A percentile compares a stretch with the other conserved stretches of the same genome.
phyloP scores from a whole-genome alignment of 2,113 vertebrate genomes.

The Thalassarche chlororhynchos region DNA sequence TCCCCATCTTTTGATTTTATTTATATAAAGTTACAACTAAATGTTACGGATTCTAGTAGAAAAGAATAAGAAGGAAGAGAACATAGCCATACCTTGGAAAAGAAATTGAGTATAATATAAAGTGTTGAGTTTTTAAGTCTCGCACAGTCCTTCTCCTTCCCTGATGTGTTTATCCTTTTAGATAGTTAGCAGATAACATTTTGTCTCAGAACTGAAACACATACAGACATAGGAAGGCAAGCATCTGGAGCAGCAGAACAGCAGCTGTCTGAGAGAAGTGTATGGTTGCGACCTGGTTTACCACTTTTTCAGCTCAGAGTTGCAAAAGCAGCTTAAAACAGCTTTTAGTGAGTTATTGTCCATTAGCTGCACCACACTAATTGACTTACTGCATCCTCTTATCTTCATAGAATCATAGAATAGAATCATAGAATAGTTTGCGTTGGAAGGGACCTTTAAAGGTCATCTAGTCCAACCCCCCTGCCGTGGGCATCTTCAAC shows the following conservation, averaged over 20 bases:
- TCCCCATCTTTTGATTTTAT: not conserved
- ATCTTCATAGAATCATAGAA: too few relatives aligned
- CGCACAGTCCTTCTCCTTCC: not conserved
- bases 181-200: not conserved
- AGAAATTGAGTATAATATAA: not conserved
- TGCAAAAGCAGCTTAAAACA: not conserved
- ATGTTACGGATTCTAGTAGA: not conserved
- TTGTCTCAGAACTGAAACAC: not conserved
- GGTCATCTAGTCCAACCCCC: too few relatives aligned
- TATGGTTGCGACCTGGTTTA: not conserved
- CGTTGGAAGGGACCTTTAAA: too few relatives aligned
- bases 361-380: not conserved
- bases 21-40: not conserved
- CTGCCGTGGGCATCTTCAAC: too few relatives aligned
- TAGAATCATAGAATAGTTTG: too few relatives aligned
- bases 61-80: not conserved
- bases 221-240: not conserved
- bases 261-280: not conserved
- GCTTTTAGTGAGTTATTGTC: not conserved
- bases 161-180: not conserved
- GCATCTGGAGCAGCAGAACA: not conserved
- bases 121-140: not conserved
- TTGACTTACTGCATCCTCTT: not conserved
- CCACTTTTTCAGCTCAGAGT: not conserved
- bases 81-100: not conserved